Evolutionary conservation across 2,888 invertebrate genomes (phyloP).

Genomic region (Agonopterix subpropinquella): DNA sequence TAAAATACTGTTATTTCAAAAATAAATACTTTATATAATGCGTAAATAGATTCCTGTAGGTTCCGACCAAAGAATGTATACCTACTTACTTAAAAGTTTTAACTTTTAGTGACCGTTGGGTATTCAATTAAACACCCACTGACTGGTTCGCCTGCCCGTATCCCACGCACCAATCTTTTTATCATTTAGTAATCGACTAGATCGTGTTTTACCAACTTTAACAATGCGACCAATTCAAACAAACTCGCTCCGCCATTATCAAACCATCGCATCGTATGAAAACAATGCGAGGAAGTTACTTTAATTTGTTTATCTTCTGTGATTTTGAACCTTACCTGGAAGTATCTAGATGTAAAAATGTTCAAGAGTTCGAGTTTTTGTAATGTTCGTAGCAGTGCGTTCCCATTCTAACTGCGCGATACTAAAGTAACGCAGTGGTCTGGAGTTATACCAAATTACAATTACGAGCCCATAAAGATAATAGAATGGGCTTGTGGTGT

Average conservation of each 20-base stretch:
- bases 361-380: too few relatives aligned
- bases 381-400: background rate
- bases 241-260: too few relatives aligned
- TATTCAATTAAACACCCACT: conserved; percentile 41
- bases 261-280: too few relatives aligned
- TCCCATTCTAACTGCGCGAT: background rate
- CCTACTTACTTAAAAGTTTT: conserved; percentile 2
- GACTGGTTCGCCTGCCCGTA: conserved; percentile 21
- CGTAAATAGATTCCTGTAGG: too few relatives aligned
- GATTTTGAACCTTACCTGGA: too few relatives aligned
- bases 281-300: too few relatives aligned
- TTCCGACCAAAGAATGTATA: background rate
- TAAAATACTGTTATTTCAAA: too few relatives aligned
- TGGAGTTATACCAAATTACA: conserved; percentile 4
- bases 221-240: too few relatives aligned
- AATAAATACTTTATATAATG: too few relatives aligned
- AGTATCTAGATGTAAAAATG: too few relatives aligned
- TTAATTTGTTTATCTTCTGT: too few relatives aligned
- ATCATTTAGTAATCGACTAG: conserved; percentile 23
- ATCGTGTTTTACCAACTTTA: background rate
- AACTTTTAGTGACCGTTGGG: conserved; percentile 19
- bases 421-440: conserved; percentile 5
- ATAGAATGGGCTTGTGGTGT: conserved; percentile 20
- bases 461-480: conserved; percentile 14
- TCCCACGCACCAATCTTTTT: conserved; percentile 26